These are phyloP conservation scores for Diacarnus erythraeanus DNA, from an alignment of 37 sponge, comb jelly and placozoan species.

Conservation along the genomic window DNA sequence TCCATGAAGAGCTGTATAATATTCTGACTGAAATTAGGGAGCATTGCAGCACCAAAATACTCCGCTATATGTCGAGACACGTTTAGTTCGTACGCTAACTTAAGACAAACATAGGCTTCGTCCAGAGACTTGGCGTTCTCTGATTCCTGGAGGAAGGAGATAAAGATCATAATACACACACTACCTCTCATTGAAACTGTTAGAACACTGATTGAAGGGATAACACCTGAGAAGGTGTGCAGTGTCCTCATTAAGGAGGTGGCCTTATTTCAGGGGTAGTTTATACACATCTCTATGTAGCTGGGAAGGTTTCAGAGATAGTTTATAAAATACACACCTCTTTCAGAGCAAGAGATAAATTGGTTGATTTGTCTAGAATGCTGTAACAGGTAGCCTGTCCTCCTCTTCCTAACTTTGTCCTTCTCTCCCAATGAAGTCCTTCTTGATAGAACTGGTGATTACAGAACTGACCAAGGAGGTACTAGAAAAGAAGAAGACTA, in stretches of 20 bases:
- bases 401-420: constrained; percentile 37
- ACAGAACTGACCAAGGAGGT: constrained; percentile 27
- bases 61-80: constrained; percentile 50
- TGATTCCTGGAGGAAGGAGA: constrained; percentile 4
- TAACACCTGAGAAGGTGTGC: too few species aligned
- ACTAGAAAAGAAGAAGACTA: constrained; percentile 15
- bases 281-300: background rate
- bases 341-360: constrained; percentile 40
- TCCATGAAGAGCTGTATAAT: constrained; percentile 61
- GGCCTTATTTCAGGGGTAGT: background rate
- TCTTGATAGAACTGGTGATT: constrained; percentile 28
- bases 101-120: constrained; percentile 54
- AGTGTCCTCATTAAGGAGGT: too few species aligned
- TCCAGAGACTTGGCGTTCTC: constrained; percentile 38
- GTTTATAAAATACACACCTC: constrained; percentile 37
- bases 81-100: constrained; percentile 20
- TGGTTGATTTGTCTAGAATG: constrained; percentile 28
- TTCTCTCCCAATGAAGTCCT: constrained; percentile 45
- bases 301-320: background rate
- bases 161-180: background rate
- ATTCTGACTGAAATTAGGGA: constrained; percentile 5
- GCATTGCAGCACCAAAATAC: constrained; percentile 55
- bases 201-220: background rate
- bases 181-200: background rate
- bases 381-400: constrained; percentile 43